Percentiles rank a stretch among this genome's conserved stretches.
phyloP scores from a whole-genome alignment of 2,888 invertebrate genomes.

The Meganola albula region DNA sequence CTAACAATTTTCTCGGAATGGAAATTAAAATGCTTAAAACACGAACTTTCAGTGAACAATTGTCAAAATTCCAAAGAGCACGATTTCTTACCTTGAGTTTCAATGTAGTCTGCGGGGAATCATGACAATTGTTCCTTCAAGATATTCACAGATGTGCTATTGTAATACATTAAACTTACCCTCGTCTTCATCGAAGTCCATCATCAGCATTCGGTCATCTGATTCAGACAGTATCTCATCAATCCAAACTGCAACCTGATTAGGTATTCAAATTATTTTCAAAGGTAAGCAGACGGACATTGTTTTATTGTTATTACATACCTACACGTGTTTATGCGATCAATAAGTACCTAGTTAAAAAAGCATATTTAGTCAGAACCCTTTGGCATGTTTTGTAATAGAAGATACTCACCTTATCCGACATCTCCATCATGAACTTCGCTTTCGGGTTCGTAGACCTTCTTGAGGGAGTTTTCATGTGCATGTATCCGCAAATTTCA shows the following conservation, averaged over 20 bases:
- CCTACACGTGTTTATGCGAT: no score
- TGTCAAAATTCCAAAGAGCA: slow-evolving; percentile 46
- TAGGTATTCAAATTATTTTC: not conserved
- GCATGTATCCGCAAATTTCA: slow-evolving; percentile 52
- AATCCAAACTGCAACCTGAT: slow-evolving; percentile 65
- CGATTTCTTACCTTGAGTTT: slow-evolving; percentile 37
- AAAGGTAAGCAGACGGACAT: not conserved
- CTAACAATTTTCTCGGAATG: slow-evolving; percentile 23
- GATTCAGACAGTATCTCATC: slow-evolving; percentile 64
- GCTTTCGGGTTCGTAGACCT: slow-evolving; percentile 45
- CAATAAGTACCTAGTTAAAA: no score
- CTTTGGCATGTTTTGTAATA: no score
- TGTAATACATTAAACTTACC: no score
- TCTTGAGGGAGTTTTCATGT: slow-evolving; percentile 47
- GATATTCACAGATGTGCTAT: no score
- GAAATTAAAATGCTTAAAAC: slow-evolving; percentile 3
- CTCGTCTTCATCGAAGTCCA: slow-evolving; percentile 70
- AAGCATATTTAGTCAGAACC: no score
- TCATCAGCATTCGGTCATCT: slow-evolving; percentile 70
- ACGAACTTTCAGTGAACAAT: slow-evolving; percentile 38
- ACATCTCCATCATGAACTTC: slow-evolving; percentile 62
- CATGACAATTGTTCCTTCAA: slow-evolving; percentile 41
- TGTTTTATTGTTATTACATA: no score
- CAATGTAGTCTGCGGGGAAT: slow-evolving; percentile 25
- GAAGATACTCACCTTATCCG: slow-evolving; percentile 59